phyloP scores from a whole-genome alignment of 2,797 vertebrate genomes.

The Heterohyrax brucei region DNA sequence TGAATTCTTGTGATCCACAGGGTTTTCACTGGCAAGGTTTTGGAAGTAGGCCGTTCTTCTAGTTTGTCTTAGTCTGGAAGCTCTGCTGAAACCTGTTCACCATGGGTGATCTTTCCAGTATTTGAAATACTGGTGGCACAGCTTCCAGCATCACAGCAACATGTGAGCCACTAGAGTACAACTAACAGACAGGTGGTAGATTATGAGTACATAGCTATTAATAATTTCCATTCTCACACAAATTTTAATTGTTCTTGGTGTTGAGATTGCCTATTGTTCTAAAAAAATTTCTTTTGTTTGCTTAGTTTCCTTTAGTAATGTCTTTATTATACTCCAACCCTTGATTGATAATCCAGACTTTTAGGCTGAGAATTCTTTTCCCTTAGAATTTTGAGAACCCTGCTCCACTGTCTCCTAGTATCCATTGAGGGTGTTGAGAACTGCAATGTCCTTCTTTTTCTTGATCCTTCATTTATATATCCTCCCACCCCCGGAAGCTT shows the following conservation, averaged over 20 bases:
- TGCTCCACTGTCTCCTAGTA: slow-evolving; percentile 1
- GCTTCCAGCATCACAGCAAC: too few relatives aligned
- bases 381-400: slow-evolving; percentile 57
- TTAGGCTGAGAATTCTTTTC: slow-evolving; percentile 47
- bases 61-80: too few relatives aligned
- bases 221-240: slow-evolving; percentile 31
- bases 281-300: not conserved
- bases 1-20: too few relatives aligned
- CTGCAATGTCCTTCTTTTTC: slow-evolving; percentile 35
- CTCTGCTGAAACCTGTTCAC: too few relatives aligned
- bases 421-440: slow-evolving; percentile 39
- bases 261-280: not conserved
- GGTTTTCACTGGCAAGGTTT: too few relatives aligned
- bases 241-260: slow-evolving; percentile 36
- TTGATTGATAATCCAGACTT: slow-evolving; percentile 58
- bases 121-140: too few relatives aligned
- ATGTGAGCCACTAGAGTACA: too few relatives aligned
- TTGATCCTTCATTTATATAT: slow-evolving; percentile 40
- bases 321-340: not conserved
- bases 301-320: slow-evolving; percentile 41
- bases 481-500: slow-evolving; percentile 13
- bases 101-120: too few relatives aligned
- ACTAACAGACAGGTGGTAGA: too few relatives aligned
- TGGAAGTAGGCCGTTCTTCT: too few relatives aligned
- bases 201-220: not conserved